Conservation (phyloP, 1,140 invertebrate species). For the Aphidius ervi region DNA sequence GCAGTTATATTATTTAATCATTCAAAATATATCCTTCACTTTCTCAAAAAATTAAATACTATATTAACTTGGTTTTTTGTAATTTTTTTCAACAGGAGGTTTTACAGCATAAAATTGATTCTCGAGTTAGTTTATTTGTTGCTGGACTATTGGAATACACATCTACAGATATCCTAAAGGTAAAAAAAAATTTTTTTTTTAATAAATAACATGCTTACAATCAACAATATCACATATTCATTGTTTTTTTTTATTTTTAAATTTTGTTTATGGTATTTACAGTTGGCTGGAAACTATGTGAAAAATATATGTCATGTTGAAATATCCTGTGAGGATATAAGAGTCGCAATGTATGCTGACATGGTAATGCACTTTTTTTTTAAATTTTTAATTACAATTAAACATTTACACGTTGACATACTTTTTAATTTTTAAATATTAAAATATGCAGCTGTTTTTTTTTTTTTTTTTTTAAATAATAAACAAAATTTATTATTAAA, state of each 20-base stretch:
- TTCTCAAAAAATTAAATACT: slow-evolving; percentile 10
- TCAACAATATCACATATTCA: slow-evolving; percentile 10
- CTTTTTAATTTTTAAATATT: too few species aligned
- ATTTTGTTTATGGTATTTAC: slow-evolving; percentile 34
- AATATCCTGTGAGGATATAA: slow-evolving; percentile 90
- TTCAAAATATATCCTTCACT: slow-evolving; percentile 1
- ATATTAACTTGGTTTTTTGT: slow-evolving; percentile 2
- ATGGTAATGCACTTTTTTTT: slow-evolving; percentile 61
- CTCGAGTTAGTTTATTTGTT: slow-evolving; percentile 86
- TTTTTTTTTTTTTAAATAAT: background rate
- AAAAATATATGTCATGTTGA: slow-evolving; percentile 89
- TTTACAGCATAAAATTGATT: slow-evolving; percentile 89
- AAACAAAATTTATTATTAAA: too few species aligned
- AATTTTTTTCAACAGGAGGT: slow-evolving; percentile 69
- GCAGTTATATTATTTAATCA: background rate
- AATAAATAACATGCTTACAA: slow-evolving; percentile 10
- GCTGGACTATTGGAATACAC: slow-evolving; percentile 93
- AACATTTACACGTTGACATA: too few species aligned
- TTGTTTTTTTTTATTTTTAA: slow-evolving; percentile 21
- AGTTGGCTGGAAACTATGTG: slow-evolving; percentile 92
- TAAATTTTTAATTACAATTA: too few species aligned
- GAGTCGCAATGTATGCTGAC: slow-evolving; percentile 95
- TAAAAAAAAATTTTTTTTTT: slow-evolving; percentile 41
- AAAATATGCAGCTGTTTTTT: too few species aligned
- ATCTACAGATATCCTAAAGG: slow-evolving; percentile 75